phyloP scores from a whole-genome alignment of 1,140 invertebrate genomes.

The Heliconius himera region DNA sequence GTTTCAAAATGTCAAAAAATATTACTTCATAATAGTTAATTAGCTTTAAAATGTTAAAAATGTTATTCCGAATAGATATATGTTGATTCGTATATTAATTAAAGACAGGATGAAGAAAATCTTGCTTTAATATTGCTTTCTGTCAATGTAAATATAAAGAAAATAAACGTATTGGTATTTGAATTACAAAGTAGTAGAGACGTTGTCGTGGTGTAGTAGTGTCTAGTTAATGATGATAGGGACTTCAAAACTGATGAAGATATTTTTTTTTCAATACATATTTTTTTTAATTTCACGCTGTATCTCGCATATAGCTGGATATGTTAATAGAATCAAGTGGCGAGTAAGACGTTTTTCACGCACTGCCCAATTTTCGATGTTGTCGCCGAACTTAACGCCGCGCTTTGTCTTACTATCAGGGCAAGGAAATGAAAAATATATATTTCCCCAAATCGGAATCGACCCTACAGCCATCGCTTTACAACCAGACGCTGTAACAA shows the following conservation, averaged over 20 bases:
- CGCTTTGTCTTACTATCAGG: background rate
- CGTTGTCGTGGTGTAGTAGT: background rate
- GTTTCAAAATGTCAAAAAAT: background rate
- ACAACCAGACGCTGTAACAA: no score
- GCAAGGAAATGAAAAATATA: background rate
- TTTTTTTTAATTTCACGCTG: background rate
- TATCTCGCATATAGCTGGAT: no score
- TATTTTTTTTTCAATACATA: background rate
- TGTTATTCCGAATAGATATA: background rate
- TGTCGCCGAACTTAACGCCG: no score
- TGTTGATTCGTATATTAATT: background rate
- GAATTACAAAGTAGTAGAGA: conserved; percentile 1
- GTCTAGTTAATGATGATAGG: background rate
- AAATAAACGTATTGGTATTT: background rate
- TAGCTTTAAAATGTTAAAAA: background rate
- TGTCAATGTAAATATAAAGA: background rate
- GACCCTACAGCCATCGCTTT: background rate
- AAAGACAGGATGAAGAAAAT: background rate
- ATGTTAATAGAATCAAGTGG: no score
- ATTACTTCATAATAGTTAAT: background rate
- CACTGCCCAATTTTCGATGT: no score
- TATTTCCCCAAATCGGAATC: background rate
- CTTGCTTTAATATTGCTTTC: background rate
- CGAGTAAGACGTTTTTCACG: no score
- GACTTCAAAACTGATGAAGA: background rate